Percentiles rank a stretch among this genome's conserved stretches.
Conservation (phyloP, 1,140 invertebrate genomes). For the Dendrolimus punctatus region DNA sequence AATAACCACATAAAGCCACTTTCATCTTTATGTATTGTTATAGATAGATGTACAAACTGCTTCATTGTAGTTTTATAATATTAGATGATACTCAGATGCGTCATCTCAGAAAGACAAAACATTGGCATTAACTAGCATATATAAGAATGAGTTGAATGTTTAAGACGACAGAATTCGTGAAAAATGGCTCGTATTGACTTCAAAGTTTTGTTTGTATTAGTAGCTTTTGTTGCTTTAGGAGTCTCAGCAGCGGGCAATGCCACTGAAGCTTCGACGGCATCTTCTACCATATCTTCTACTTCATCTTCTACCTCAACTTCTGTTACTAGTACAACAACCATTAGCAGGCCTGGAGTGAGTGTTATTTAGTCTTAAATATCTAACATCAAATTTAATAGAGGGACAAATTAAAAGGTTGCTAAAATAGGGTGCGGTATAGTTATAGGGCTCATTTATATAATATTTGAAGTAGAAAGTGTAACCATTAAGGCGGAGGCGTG, state of each 20-base stretch:
- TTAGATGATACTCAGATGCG: background rate
- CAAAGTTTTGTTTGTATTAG: constrained; percentile 2
- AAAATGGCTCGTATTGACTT: constrained; percentile 21
- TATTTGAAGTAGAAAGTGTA: too few relatives aligned
- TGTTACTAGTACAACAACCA: too few relatives aligned
- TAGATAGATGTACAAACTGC: too few relatives aligned
- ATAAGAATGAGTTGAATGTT: constrained; percentile 21
- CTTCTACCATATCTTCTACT: background rate
- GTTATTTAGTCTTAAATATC: too few relatives aligned
- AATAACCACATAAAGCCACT: too few relatives aligned
- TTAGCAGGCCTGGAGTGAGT: too few relatives aligned
- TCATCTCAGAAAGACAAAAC: constrained; percentile 11
- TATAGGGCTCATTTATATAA: too few relatives aligned
- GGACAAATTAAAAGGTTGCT: too few relatives aligned
- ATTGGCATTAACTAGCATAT: constrained; percentile 26
- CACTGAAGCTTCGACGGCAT: background rate
- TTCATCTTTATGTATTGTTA: too few relatives aligned
- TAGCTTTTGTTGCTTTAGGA: background rate
- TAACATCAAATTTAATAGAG: too few relatives aligned
- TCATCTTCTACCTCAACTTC: background rate
- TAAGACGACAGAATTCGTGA: constrained; percentile 4
- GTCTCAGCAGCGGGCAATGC: background rate
- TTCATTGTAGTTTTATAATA: constrained; percentile 1
- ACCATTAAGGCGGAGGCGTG: too few relatives aligned
- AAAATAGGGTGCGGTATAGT: too few relatives aligned